Evolutionary conservation across 2,113 vertebrate genomes (phyloP).

Genomic region (Thryonomys swinderianus): DNA sequence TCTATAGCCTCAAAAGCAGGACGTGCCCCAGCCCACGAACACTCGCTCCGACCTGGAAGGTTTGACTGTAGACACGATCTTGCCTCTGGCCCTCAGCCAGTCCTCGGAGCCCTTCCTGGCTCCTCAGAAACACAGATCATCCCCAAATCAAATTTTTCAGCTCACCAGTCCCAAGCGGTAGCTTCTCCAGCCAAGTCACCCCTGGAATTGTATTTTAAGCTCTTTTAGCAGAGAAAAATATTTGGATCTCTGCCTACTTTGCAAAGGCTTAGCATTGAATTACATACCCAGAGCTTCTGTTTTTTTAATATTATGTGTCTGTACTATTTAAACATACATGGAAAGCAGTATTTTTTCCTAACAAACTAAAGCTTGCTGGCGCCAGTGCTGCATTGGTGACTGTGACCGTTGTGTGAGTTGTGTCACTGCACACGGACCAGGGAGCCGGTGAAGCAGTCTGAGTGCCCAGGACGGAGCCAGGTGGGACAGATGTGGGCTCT

Average conservation of each 20-base stretch:
- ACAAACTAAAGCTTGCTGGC: slow-evolving; percentile 87
- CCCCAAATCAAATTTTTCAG: slow-evolving; percentile 81
- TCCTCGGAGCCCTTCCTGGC: slow-evolving; percentile 63
- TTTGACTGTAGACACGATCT: slow-evolving; percentile 58
- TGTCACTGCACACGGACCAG: slow-evolving; percentile 73
- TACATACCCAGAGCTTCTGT: slow-evolving; percentile 84
- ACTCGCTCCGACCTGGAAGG: slow-evolving; percentile 72
- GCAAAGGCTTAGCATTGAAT: slow-evolving; percentile 86
- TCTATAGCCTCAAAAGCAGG: slow-evolving; percentile 62
- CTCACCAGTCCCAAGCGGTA: slow-evolving; percentile 77
- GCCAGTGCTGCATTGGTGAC: slow-evolving; percentile 80
- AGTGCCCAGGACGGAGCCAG: slow-evolving; percentile 66
- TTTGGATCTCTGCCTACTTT: slow-evolving; percentile 87
- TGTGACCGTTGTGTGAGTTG: slow-evolving; percentile 77
- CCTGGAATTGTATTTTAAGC: slow-evolving; percentile 86
- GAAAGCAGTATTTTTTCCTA: slow-evolving; percentile 84
- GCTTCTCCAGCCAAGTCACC: slow-evolving; percentile 84
- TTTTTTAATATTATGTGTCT: slow-evolving; percentile 88
- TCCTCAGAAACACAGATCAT: slow-evolving; percentile 81
- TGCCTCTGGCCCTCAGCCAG: slow-evolving; percentile 71
- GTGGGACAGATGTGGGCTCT: slow-evolving; percentile 65
- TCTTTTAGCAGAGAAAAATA: slow-evolving; percentile 84
- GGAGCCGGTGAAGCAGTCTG: slow-evolving; percentile 61
- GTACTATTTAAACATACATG: slow-evolving; percentile 85
- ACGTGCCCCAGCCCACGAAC: neutral